phyloP scores from a whole-genome alignment of 2,113 vertebrate genomes.

The Eptatretus burgeri region DNA sequence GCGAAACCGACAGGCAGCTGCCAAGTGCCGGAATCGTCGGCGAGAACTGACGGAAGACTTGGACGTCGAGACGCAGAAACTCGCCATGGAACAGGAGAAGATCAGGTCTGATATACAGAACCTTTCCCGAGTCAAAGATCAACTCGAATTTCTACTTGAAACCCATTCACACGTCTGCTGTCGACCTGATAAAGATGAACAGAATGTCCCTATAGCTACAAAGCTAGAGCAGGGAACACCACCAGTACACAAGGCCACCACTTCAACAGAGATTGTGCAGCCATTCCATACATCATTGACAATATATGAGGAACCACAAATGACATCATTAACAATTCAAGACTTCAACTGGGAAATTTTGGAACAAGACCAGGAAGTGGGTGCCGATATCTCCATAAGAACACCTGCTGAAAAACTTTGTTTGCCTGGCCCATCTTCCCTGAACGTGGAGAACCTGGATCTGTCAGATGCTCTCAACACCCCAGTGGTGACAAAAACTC shows the following conservation, averaged over 20 bases:
- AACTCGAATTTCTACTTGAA: neutral
- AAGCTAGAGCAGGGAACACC: neutral
- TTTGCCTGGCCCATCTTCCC: neutral
- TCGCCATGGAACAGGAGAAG: constrained; percentile 1
- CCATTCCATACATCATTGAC: neutral
- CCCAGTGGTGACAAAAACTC: constrained; percentile 6
- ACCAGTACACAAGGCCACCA: neutral
- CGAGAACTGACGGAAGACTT: constrained; percentile 68
- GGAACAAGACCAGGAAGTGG: no score
- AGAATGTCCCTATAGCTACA: neutral
- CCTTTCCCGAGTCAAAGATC: neutral
- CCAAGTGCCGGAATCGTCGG: constrained; percentile 65
- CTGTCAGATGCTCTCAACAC: constrained; percentile 4
- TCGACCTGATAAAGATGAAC: neutral
- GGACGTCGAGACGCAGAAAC: constrained; percentile 23
- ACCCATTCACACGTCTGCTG: neutral
- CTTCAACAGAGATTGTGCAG: neutral
- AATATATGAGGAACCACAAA: no score
- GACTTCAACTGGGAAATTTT: no score
- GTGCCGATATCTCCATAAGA: no score
- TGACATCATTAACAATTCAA: no score
- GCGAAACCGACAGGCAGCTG: constrained; percentile 62
- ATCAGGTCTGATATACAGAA: neutral
- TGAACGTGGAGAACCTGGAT: neutral
- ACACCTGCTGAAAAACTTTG: neutral